Percentiles rank a stretch among this genome's conserved stretches.
Evolutionary conservation across 2,888 invertebrate species (phyloP).

Genomic region (Trachelus tabidus): DNA sequence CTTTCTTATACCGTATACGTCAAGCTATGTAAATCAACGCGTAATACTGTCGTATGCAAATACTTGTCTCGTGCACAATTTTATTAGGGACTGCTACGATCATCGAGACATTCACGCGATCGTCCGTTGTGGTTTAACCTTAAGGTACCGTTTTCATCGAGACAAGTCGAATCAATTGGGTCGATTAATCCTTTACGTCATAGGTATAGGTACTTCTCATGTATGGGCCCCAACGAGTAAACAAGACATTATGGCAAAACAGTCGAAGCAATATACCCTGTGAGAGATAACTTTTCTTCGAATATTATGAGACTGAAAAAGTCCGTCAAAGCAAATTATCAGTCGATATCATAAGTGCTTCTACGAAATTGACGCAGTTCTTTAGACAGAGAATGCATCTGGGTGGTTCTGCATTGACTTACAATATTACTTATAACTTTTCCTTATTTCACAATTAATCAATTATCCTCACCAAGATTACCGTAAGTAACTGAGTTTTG

Average conservation of each 20-base stretch:
- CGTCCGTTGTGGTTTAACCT: not conserved
- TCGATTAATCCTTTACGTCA: not conserved
- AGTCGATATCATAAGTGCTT: not conserved
- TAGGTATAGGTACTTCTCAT: not conserved
- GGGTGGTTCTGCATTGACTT: not conserved
- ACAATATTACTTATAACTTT: not conserved
- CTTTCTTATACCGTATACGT: not conserved
- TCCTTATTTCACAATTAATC: not conserved
- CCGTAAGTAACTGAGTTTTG: not conserved
- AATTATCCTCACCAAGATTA: not conserved
- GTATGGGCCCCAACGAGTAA: not conserved
- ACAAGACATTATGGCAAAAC: not conserved
- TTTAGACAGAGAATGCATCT: not conserved
- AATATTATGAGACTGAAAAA: not conserved
- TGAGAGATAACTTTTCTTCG: not conserved
- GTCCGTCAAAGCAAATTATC: not conserved
- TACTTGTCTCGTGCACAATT: not conserved
- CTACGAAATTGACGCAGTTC: not conserved
- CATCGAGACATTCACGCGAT: not conserved
- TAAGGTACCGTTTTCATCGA: not conserved
- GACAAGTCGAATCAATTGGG: too few relatives aligned
- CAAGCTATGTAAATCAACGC: not conserved
- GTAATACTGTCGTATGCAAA: not conserved
- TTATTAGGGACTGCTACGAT: not conserved
- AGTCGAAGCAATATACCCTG: not conserved